Percentiles rank a stretch among this genome's conserved stretches.
phyloP scores from a whole-genome alignment of 2,888 invertebrate species.

The Pachycephus smyrnensis region DNA sequence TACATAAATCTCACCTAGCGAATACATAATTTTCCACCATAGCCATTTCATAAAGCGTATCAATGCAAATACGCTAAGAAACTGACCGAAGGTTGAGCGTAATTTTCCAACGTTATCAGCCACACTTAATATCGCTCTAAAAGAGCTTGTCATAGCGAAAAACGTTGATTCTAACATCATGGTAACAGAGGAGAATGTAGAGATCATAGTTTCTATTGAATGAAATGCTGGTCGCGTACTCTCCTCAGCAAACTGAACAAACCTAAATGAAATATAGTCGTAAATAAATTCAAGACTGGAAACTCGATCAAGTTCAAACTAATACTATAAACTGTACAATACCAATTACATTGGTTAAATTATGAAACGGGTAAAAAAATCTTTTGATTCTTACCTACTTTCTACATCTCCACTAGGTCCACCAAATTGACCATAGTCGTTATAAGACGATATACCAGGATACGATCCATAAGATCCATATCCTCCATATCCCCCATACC shows the following conservation, averaged over 20 bases:
- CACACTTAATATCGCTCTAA: constrained; percentile 93
- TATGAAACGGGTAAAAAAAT: no score
- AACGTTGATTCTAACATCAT: constrained; percentile 98
- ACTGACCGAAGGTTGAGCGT: constrained; percentile 84
- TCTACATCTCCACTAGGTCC: constrained; percentile 71
- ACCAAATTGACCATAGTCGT: constrained; percentile 42
- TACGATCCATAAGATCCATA: constrained; percentile 62
- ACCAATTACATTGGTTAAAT: no score
- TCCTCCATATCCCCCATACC: constrained; percentile 63
- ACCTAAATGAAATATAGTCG: constrained; percentile 69
- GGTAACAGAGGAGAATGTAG: constrained; percentile 92
- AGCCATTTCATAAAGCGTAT: constrained; percentile 85
- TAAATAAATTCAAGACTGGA: not conserved
- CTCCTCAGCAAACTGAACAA: constrained; percentile 91
- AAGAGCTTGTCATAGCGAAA: constrained; percentile 94
- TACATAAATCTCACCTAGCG: constrained; percentile 70
- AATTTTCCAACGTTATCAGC: constrained; percentile 94
- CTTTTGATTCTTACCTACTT: constrained; percentile 68
- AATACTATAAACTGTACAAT: no score
- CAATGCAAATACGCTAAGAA: constrained; percentile 89
- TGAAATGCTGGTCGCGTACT: constrained; percentile 93
- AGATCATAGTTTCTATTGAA: constrained; percentile 91
- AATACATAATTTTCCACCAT: constrained; percentile 78
- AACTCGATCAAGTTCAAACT: no score
- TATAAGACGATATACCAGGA: constrained; percentile 37